Conservation (phyloP, 2,888 invertebrate species). For the Proisotoma minuta region DNA sequence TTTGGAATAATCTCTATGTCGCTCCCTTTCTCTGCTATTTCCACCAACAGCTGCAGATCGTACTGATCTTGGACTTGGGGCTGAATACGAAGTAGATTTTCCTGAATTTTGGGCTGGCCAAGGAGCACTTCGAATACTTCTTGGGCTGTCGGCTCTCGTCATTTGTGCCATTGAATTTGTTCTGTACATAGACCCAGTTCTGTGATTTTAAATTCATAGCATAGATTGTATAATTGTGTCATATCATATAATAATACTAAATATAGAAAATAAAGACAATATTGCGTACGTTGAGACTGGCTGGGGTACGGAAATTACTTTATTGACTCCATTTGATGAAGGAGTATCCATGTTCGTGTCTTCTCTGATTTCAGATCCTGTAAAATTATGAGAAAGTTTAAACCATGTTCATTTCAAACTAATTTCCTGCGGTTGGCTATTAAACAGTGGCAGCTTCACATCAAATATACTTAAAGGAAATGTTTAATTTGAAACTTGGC, state of each 20-base stretch:
- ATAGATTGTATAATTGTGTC: too few species aligned
- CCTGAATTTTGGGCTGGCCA: constrained; percentile 67
- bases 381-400: constrained; percentile 1
- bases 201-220: neutral
- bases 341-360: neutral
- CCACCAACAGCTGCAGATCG: constrained; percentile 60
- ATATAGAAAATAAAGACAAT: neutral
- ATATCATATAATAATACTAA: neutral
- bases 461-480: too few species aligned
- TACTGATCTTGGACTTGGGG: constrained; percentile 75
- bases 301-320: constrained; percentile 57
- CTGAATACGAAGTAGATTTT: constrained; percentile 59
- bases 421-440: constrained; percentile 8
- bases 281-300: constrained; percentile 50
- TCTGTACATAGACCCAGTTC: constrained; percentile 36
- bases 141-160: constrained; percentile 55
- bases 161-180: constrained; percentile 48
- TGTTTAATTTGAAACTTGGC: too few species aligned
- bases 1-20: constrained; percentile 33
- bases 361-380: constrained; percentile 4
- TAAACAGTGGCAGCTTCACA: too few species aligned
- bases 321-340: constrained; percentile 27
- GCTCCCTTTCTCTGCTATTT: constrained; percentile 28
- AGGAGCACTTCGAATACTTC: constrained; percentile 77
- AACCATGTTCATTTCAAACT: neutral